Conservation (phyloP, 1,140 invertebrate genomes). For the Drosophila ogumai region DNA sequence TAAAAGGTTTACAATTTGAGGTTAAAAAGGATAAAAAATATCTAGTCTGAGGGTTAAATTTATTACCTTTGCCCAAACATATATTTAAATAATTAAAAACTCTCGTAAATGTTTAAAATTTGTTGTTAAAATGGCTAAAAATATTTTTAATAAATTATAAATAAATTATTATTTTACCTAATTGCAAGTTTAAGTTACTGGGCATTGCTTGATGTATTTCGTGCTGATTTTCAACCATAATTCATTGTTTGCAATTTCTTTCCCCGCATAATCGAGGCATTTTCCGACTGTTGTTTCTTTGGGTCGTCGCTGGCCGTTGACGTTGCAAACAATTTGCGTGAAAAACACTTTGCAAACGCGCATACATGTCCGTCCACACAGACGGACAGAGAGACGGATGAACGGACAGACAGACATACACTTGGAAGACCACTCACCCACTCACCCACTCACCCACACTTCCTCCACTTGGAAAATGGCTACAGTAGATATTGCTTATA, state of each 20-base stretch:
- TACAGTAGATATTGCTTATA: slow-evolving; percentile 31
- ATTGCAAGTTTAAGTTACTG: no score
- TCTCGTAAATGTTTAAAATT: background rate
- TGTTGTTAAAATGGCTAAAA: background rate
- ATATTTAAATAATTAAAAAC: no score
- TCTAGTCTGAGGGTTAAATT: no score
- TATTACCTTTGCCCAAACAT: no score
- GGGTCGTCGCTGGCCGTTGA: slow-evolving; percentile 49
- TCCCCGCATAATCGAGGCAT: slow-evolving; percentile 23
- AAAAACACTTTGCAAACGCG: slow-evolving; percentile 52
- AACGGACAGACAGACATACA: slow-evolving; percentile 6
- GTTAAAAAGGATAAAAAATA: no score
- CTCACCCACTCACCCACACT: slow-evolving; percentile 38
- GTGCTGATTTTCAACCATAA: no score
- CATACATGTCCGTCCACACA: slow-evolving; percentile 16
- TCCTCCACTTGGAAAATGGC: slow-evolving; percentile 8
- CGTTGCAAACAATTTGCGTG: slow-evolving; percentile 70
- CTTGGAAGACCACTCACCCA: slow-evolving; percentile 33
- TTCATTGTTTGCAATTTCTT: background rate
- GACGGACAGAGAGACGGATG: slow-evolving; percentile 6
- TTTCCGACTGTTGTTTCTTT: slow-evolving; percentile 21
- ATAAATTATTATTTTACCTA: background rate
- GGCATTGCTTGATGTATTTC: no score
- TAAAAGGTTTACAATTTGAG: no score
- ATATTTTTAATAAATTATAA: background rate